Conservation (phyloP, 1,140 invertebrate species). For the Oedothorax gibbosus region DNA sequence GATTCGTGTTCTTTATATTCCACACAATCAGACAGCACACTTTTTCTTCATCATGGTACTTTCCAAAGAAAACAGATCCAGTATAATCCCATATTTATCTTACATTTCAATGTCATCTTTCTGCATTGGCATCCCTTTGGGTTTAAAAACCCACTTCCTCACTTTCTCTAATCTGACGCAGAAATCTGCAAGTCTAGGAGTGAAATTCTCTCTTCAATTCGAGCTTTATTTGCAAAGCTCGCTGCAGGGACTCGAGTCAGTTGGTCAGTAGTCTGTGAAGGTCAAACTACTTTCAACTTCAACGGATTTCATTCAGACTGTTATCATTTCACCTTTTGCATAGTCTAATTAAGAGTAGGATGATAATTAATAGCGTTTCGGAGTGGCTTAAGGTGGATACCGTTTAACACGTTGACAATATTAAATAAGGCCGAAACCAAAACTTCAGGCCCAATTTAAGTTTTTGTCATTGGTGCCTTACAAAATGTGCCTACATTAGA, state of each 20-base stretch:
- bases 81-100: too few relatives aligned
- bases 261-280: slow-evolving; percentile 53
- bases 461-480: too few relatives aligned
- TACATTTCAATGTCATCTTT: not conserved
- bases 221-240: slow-evolving; percentile 17
- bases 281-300: slow-evolving; percentile 38
- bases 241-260: slow-evolving; percentile 37
- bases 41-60: too few relatives aligned
- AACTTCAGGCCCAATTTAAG: too few relatives aligned
- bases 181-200: not conserved
- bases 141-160: slow-evolving; percentile 23
- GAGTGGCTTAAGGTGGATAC: too few relatives aligned
- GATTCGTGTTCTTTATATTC: too few relatives aligned
- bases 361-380: not conserved
- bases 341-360: slow-evolving; percentile 17
- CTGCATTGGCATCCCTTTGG: too few relatives aligned
- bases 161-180: slow-evolving; percentile 23
- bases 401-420: too few relatives aligned
- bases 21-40: too few relatives aligned
- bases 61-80: too few relatives aligned
- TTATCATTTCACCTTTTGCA: slow-evolving; percentile 16
- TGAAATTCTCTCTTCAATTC: not conserved
- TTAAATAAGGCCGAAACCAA: too few relatives aligned
- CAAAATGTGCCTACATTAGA: too few relatives aligned
- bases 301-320: slow-evolving; percentile 24